phyloP scores from a whole-genome alignment of 2,797 vertebrate genomes.

The Masticophis lateralis region DNA sequence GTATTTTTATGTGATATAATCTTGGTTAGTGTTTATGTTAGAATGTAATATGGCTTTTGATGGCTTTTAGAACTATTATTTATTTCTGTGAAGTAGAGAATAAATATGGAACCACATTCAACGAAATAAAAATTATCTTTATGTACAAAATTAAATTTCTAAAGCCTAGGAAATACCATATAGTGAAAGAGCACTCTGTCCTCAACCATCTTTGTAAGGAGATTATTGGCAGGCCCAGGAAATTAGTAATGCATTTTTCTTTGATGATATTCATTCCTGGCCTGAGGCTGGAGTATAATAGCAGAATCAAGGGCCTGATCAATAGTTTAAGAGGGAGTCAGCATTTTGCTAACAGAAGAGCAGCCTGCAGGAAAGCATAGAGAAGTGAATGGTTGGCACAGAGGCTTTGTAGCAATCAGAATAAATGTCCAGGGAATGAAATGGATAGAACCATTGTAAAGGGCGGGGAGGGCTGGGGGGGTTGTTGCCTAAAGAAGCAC shows the following conservation, averaged over 20 bases:
- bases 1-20: neutral
- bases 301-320: constrained; percentile 21
- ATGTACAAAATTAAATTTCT: neutral
- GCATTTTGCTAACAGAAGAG: neutral
- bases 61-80: neutral
- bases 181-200: neutral
- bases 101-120: neutral
- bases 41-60: neutral
- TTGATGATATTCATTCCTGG: neutral
- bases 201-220: neutral
- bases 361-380: neutral
- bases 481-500: neutral
- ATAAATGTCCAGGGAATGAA: neutral
- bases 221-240: constrained; percentile 2
- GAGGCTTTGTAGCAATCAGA: neutral
- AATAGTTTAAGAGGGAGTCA: constrained; percentile 4
- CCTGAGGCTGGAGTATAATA: constrained; percentile 7
- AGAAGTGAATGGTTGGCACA: neutral
- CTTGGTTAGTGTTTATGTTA: neutral
- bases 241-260: neutral
- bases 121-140: neutral
- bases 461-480: too few species aligned
- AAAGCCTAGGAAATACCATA: neutral
- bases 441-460: neutral
- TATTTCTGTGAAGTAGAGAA: neutral